Percentiles rank a stretch among this genome's conserved stretches.
Conservation (phyloP, 2,113 vertebrate species). For the Leptodactylus fuscus region DNA sequence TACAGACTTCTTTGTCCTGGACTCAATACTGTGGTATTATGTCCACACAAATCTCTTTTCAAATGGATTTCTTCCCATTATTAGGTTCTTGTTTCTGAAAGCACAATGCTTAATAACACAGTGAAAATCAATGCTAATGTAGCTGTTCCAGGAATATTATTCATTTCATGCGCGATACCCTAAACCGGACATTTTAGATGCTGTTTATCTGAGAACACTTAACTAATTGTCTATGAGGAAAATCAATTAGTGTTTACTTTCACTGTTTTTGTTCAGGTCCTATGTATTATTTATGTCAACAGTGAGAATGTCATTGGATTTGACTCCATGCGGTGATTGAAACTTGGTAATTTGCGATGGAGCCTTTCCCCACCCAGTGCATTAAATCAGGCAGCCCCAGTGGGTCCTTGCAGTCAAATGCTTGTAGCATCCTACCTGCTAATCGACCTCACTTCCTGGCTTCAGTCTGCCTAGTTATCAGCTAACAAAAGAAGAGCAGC, state of each 20-base stretch:
- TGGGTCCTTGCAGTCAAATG: conserved; percentile 74
- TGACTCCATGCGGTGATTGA: conserved; percentile 76
- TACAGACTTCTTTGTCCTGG: no score
- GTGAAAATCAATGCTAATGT: conserved; percentile 49
- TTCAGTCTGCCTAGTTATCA: conserved; percentile 74
- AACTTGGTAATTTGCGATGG: conserved; percentile 75
- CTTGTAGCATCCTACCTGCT: conserved; percentile 76
- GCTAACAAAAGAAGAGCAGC: conserved; percentile 70
- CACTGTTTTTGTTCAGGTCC: conserved; percentile 69
- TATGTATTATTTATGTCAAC: conserved; percentile 78
- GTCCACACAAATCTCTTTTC: not conserved
- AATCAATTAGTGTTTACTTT: conserved; percentile 62
- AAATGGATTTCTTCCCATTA: conserved; percentile 32
- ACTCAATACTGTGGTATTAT: not conserved
- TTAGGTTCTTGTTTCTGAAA: conserved; percentile 49
- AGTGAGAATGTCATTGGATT: conserved; percentile 75
- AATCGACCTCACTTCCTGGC: conserved; percentile 76
- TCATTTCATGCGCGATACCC: conserved; percentile 52
- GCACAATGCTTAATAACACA: conserved; percentile 30
- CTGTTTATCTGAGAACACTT: conserved; percentile 61
- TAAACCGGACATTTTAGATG: conserved; percentile 20
- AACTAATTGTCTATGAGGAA: conserved; percentile 59
- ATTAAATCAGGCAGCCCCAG: conserved; percentile 76
- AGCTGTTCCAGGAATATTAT: conserved; percentile 46
- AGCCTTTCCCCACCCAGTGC: conserved; percentile 74